Base-by-base conservation (phyloP, 1,140 invertebrate species). In the Nasonia giraulti region DNA sequence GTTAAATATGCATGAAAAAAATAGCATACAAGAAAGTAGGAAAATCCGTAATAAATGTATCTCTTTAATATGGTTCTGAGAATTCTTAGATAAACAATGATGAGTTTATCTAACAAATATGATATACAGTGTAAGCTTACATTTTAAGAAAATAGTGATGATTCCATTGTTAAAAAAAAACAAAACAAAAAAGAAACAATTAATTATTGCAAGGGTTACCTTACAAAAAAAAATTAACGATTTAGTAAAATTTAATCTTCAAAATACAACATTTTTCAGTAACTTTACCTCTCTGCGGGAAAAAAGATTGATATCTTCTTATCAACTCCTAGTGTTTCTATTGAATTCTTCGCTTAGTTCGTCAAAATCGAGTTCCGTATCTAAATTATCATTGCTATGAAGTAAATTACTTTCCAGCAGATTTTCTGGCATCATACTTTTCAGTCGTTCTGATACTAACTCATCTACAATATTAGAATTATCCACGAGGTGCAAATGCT, bases 391-490 rank as follows among this genome's bases (percentile, higher is more conserved):
- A 87, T 88, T 89, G 33, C 66, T 50, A 10, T 82, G 79, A 79
- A 92, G 89, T 31, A 93, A 90, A 90, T 91, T 92, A 50, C 88
- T 89, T 8, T 91, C 92, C 17, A 92, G 85, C 37, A 91, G 90
- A 89, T 90, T 91, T 82, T 92, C 91, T 0, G 91, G 90, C 86
- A 92, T 91, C 1, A 93, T 92, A 69, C 89, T 92, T 68, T 92
- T 93, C 7, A 93, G 80, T 86, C 91, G 89, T 82, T 93, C 91
- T 0, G 90, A 91, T 7, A 92, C 91, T 23, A 93, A 47, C 74
- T 92, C 91, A 82, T 92, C 91, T 5, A 92, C 91, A 50, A 92
- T 89, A 80, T 84, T 84, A 1, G 91, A 88, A 82, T 92, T 91
- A 74, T 92, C 91, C 1, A 90, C 90, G 8, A 92, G 83, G 83